phyloP scores from a whole-genome alignment of 2,888 invertebrate genomes.

The Orthosia incerta region DNA sequence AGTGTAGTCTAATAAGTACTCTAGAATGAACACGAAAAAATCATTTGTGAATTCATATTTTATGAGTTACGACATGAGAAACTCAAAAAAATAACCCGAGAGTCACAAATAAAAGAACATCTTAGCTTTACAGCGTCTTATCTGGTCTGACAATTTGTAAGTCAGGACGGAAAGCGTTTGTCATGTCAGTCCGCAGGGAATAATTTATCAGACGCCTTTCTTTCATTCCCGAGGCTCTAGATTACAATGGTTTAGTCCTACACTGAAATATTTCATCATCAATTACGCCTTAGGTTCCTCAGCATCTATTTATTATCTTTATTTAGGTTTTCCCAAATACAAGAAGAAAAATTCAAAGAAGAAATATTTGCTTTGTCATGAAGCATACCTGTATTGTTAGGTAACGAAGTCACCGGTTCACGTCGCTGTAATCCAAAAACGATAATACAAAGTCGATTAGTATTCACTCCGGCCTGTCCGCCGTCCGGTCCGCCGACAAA shows the following conservation, averaged over 20 bases:
- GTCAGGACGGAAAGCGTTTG: constrained; percentile 50
- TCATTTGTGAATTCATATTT: neutral
- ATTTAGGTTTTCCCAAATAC: neutral
- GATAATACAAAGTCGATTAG: constrained; percentile 52
- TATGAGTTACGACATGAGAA: neutral
- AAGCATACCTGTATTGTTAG: constrained; percentile 24
- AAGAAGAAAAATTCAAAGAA: neutral
- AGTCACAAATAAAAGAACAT: constrained; percentile 38
- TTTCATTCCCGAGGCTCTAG: constrained; percentile 25
- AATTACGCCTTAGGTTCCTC: constrained; percentile 23
- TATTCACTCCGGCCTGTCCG: constrained; percentile 51
- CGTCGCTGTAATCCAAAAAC: constrained; percentile 41
- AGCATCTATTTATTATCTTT: constrained; percentile 12
- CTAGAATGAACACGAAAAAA: neutral
- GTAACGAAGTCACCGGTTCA: constrained; percentile 5
- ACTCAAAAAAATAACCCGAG: constrained; percentile 18
- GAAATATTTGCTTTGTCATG: constrained; percentile 24
- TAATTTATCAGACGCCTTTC: constrained; percentile 50
- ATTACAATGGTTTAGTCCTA: constrained; percentile 32
- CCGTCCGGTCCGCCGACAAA: constrained; percentile 45
- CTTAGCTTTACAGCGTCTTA: constrained; percentile 19
- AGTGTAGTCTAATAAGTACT: neutral
- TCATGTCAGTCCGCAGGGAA: constrained; percentile 55
- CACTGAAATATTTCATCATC: constrained; percentile 41
- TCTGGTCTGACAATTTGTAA: constrained; percentile 45